Base-by-base conservation (phyloP, 2,797 vertebrate genomes). In the Cichlasoma orientale region DNA sequence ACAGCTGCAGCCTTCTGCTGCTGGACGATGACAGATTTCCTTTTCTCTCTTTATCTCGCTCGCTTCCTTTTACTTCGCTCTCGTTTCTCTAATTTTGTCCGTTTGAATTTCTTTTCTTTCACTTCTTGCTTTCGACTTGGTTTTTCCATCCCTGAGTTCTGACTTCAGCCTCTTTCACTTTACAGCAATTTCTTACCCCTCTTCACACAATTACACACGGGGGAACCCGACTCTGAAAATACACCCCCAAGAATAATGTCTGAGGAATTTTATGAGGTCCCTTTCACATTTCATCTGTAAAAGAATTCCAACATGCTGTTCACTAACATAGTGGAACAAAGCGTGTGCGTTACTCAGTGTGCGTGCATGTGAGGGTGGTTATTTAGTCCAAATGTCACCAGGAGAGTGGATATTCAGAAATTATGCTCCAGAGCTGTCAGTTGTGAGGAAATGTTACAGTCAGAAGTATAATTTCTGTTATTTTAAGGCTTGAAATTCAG, bases 1-100 rank as follows among this genome's bases (percentile, higher is more conserved):
- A 90, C 92, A 93, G 92, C 90, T 93, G 92, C 90, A 80, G 71
- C 54, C 1, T 47, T 87, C 86, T 90, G 89, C 78, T 78, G 80
- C 41, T 79, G 79, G 83, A 78, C 55, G 86, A 85, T 90, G 84
- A 89, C 79, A 89, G 76, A 88, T 84, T 82, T 89, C 83, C 70
- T 72, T 59, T 83, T 56, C 79, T 61, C 21, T 63, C 74, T 77
- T 78, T 80, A 73, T 82, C 79, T 74, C n/a, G 5, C 36, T 84
- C 69, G 80, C 7, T 72, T 73, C 53, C 72, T 76, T 69, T 75
- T 53, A n/a, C 33, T 56, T 61, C 36, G 18, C 53, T 53, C 10
- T 77, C 27, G 72, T 63, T 54, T 44, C 58, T 85, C 7, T 74
- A 36, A 63, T 74, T 78, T 31, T 38, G 13, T 61, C 33, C 13